Evolutionary conservation across 2,888 invertebrate genomes (phyloP).

Genomic region (Cheilosia urbana): DNA sequence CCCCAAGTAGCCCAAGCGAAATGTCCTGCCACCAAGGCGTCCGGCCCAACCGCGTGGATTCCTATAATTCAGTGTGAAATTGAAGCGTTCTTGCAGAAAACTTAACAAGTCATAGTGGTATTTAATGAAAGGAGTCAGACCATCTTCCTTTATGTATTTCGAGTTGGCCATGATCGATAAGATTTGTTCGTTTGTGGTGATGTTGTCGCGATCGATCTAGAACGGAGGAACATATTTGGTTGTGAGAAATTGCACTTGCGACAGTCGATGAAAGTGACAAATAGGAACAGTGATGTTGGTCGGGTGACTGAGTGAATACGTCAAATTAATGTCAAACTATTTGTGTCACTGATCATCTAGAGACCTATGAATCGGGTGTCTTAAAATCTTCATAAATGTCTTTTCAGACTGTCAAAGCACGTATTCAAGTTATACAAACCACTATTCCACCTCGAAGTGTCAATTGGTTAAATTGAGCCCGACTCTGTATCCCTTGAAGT

Average conservation of each 20-base stretch:
- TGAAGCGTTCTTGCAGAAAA: slow-evolving; percentile 79
- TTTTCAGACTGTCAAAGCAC: not conserved
- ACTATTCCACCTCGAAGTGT: slow-evolving; percentile 80
- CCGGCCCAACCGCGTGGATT: slow-evolving; percentile 82
- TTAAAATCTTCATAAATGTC: too few relatives aligned
- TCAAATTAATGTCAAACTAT: too few relatives aligned
- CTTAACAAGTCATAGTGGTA: slow-evolving; percentile 80
- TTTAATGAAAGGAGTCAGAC: slow-evolving; percentile 81
- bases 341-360: too few relatives aligned
- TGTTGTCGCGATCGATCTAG: slow-evolving; percentile 81
- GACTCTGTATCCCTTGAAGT: slow-evolving; percentile 78
- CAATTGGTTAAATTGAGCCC: slow-evolving; percentile 79
- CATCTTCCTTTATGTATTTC: slow-evolving; percentile 77
- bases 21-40: slow-evolving; percentile 79
- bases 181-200: slow-evolving; percentile 79
- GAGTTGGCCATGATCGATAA: slow-evolving; percentile 76
- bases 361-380: too few relatives aligned
- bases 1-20: slow-evolving; percentile 81
- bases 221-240: not conserved
- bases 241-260: not conserved
- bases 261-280: not conserved
- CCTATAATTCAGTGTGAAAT: slow-evolving; percentile 81
- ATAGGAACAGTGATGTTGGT: not conserved
- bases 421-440: slow-evolving; percentile 77
- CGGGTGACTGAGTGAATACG: not conserved